Base-by-base conservation (phyloP, 2,888 invertebrate species). In the Myopa testacea region DNA sequence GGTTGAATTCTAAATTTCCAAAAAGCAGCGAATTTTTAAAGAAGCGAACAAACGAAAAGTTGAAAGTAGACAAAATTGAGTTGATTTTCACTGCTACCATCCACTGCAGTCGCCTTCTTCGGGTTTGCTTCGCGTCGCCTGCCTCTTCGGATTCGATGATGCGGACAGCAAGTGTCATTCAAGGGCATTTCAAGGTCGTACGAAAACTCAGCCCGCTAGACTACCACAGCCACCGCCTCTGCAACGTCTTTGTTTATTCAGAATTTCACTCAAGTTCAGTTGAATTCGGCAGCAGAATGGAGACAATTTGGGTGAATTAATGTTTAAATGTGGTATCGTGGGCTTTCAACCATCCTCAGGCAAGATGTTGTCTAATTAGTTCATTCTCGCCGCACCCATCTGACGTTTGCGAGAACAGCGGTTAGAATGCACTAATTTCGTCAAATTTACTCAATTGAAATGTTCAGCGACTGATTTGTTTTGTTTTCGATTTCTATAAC, bases 121-220 rank as follows among this genome's bases (percentile, higher is more conserved):
- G 76, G 82, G 83, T 80, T 70, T 71, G 70, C 78, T 75, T 62
- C 67, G 62, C 60, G 72, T 73, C 55, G 82, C 83, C 83, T 82
- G 84, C 82, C 82, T 78, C 77, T 79, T 75, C 82, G 81, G 78
- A 82, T 81, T 81, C 80, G 83, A 84, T 83, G 84, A 83, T 83
- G 80, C 80, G 83, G 87, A 88, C 84, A 86, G 86, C 86, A 85
- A 88, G 87, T 88, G 89, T 87, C 88, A 87, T 85, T 89, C 88
- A 89, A 89, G 89, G 89, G 88, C 88, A 87, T 88, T 86, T 84
- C 89, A 89, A 89, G 89, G 89, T 89, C 89, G 84, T 85, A 81
- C 78, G 80, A 72, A 72, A 76, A 76, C 74, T 45, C 78, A 75
- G 75, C 78, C 65, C 63, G 75, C 68, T 74, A 55, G 52, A 55